Conservation (phyloP, 2,888 invertebrate genomes). For the Cryptosula pallasiana region DNA sequence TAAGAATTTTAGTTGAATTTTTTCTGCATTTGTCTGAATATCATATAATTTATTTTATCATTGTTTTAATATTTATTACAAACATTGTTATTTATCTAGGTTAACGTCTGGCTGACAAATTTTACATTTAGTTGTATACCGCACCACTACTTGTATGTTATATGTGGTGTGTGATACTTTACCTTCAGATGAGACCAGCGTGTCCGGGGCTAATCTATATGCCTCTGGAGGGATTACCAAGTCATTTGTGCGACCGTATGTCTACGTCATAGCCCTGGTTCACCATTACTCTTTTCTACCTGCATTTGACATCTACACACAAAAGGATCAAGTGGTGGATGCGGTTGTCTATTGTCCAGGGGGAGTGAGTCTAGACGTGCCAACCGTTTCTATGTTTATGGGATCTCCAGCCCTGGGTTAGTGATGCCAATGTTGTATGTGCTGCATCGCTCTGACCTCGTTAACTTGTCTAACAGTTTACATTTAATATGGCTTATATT, state of each 20-base stretch:
- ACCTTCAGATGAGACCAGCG: background rate
- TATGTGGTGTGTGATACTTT: too few species aligned
- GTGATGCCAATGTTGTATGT: background rate
- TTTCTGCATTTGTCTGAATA: too few species aligned
- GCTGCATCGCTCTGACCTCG: too few species aligned
- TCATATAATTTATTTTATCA: too few species aligned
- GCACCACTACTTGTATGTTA: too few species aligned
- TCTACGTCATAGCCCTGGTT: slow-evolving; percentile 1
- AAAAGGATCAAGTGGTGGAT: background rate
- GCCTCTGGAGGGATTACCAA: background rate
- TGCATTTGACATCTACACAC: background rate
- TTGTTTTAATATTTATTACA: too few species aligned
- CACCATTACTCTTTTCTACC: slow-evolving; percentile 22
- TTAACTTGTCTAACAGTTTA: too few species aligned
- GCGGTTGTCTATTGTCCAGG: background rate
- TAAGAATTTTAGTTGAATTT: too few species aligned
- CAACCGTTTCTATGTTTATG: background rate
- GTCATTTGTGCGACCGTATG: background rate
- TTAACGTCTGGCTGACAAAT: too few species aligned
- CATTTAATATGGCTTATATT: too few species aligned
- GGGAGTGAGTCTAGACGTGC: background rate
- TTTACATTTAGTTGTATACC: too few species aligned
- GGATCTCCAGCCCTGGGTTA: background rate
- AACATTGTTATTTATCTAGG: too few species aligned
- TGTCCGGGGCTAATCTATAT: background rate